Percentiles rank a stretch among this genome's conserved stretches.
These are phyloP conservation scores for Pteronura brasiliensis DNA, from an alignment of 2,113 vertebrate species.

Conservation along the genomic window DNA sequence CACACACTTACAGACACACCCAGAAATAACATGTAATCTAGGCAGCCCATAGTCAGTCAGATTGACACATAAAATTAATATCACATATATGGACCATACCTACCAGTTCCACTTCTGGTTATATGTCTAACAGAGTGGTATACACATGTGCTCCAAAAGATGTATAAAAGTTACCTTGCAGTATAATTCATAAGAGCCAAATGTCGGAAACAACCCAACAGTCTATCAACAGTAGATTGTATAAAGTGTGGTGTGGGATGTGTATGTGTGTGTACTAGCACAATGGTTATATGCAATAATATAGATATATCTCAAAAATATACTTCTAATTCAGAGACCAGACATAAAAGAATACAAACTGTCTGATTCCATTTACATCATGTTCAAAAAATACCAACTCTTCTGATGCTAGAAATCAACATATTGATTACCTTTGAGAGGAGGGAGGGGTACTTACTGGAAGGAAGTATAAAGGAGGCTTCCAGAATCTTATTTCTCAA, in stretches of 20 bases:
- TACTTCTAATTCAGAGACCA: background rate
- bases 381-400: background rate
- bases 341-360: background rate
- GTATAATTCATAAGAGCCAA: background rate
- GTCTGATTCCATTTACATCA: background rate
- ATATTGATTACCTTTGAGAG: background rate
- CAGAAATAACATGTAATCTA: background rate
- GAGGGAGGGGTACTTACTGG: background rate
- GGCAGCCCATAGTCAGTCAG: background rate
- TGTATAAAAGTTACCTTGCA: background rate
- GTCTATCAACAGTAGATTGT: background rate
- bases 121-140: background rate
- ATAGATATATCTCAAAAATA: background rate
- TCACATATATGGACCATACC: background rate
- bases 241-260: background rate
- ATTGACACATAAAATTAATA: background rate
- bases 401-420: background rate
- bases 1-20: background rate
- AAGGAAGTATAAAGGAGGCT: background rate
- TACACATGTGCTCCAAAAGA: background rate
- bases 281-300: background rate
- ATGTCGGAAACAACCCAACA: background rate
- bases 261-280: background rate
- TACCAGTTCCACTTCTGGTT: background rate
- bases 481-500: background rate